Evolutionary conservation across 2,113 vertebrate species (phyloP).

Genomic region (Percopsis transmontana): DNA sequence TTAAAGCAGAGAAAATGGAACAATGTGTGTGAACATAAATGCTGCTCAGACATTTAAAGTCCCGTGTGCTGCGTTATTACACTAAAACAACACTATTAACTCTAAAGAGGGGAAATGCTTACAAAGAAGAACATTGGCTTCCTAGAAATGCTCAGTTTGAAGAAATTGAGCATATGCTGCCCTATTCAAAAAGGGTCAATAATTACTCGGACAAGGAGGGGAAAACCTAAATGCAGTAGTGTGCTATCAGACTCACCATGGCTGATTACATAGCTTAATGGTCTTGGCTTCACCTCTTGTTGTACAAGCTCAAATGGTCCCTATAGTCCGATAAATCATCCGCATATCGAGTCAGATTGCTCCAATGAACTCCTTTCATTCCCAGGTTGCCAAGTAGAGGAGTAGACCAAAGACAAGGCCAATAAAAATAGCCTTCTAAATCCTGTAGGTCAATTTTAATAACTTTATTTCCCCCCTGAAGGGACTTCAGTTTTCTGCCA

Average conservation of each 20-base stretch:
- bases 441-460: slow-evolving; percentile 46
- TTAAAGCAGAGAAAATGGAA: slow-evolving; percentile 33
- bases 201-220: slow-evolving; percentile 33
- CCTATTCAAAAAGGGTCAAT: slow-evolving; percentile 55
- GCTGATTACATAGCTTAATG: slow-evolving; percentile 77
- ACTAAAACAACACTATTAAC: slow-evolving; percentile 53
- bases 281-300: slow-evolving; percentile 75
- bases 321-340: slow-evolving; percentile 71
- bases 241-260: slow-evolving; percentile 63
- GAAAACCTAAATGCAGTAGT: slow-evolving; percentile 45
- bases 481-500: slow-evolving; percentile 16
- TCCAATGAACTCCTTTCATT: slow-evolving; percentile 72
- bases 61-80: slow-evolving; percentile 37
- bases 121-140: slow-evolving; percentile 29
- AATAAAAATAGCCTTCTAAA: slow-evolving; percentile 64
- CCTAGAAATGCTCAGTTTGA: slow-evolving; percentile 56
- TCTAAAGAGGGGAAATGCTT: slow-evolving; percentile 44
- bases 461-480: slow-evolving; percentile 6
- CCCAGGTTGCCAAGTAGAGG: slow-evolving; percentile 61
- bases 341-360: slow-evolving; percentile 69
- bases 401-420: slow-evolving; percentile 49
- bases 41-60: slow-evolving; percentile 35
- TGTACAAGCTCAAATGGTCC: slow-evolving; percentile 76
- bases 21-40: slow-evolving; percentile 43
- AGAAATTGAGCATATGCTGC: slow-evolving; percentile 36